phyloP scores from a whole-genome alignment of 2,888 invertebrate species.

The Lepidocyrtoides sp. region DNA sequence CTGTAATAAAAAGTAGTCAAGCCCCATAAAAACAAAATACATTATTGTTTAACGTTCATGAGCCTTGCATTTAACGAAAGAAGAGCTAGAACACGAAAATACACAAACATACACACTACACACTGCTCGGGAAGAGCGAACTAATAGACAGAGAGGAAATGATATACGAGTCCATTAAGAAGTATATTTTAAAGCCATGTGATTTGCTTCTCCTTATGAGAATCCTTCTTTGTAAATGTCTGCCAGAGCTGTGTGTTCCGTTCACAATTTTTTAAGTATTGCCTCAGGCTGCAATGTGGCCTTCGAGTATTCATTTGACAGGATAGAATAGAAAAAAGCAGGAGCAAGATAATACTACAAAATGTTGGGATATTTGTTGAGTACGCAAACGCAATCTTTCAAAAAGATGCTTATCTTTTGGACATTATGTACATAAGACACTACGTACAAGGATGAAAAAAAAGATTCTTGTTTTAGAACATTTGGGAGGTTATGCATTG shows the following conservation, averaged over 20 bases:
- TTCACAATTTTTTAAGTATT: slow-evolving; percentile 8
- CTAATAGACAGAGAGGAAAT: neutral
- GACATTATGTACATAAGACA: slow-evolving; percentile 39
- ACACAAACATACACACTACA: neutral
- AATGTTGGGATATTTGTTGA: slow-evolving; percentile 9
- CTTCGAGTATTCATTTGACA: slow-evolving; percentile 54
- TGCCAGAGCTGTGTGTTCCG: neutral
- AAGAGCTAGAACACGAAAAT: too few species aligned
- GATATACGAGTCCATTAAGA: slow-evolving; percentile 29
- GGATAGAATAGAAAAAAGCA: too few species aligned
- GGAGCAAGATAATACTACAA: slow-evolving; percentile 9
- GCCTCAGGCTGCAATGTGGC: slow-evolving; percentile 6
- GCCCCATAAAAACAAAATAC: slow-evolving; percentile 11
- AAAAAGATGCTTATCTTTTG: slow-evolving; percentile 20
- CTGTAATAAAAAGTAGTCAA: slow-evolving; percentile 14
- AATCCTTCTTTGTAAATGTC: slow-evolving; percentile 27
- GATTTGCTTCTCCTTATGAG: slow-evolving; percentile 23
- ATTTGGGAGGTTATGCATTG: neutral
- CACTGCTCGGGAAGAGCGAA: too few species aligned
- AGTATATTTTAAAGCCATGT: slow-evolving; percentile 40
- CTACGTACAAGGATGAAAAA: neutral
- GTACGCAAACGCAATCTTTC: neutral
- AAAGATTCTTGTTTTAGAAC: neutral
- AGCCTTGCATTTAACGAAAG: too few species aligned
- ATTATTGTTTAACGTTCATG: neutral